These are phyloP conservation scores for Rhabditoides inermis DNA, from an alignment of 2,888 invertebrate genomes.

Conservation along the genomic window DNA sequence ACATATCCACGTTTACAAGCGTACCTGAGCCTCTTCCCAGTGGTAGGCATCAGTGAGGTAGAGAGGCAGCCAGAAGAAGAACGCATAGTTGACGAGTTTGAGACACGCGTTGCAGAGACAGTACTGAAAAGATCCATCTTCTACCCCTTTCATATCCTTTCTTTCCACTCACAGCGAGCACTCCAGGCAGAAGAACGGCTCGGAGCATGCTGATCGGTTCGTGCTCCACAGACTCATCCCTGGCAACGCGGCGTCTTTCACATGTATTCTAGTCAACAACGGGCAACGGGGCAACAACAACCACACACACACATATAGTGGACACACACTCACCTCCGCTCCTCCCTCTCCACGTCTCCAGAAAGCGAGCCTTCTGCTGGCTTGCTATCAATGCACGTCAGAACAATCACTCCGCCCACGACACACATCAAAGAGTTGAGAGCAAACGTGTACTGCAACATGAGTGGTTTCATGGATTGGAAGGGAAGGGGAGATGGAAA, in stretches of 20 bases:
- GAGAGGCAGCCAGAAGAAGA: constrained; percentile 59
- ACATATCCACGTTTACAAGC: not conserved
- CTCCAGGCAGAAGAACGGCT: constrained; percentile 47
- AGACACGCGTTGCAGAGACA: constrained; percentile 57
- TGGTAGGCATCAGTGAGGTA: constrained; percentile 52
- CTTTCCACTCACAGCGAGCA: constrained; percentile 30
- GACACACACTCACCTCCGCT: too few relatives aligned
- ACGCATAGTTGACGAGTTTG: constrained; percentile 58
- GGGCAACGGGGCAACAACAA: too few relatives aligned
- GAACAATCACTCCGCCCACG: constrained; percentile 53
- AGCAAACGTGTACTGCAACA: constrained; percentile 56
- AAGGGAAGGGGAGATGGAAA: not conserved
- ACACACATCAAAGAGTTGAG: constrained; percentile 54
- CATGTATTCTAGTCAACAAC: too few relatives aligned
- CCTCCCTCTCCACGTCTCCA: too few relatives aligned
- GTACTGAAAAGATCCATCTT: constrained; percentile 52
- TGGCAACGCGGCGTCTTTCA: too few relatives aligned
- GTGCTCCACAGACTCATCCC: constrained; percentile 10
- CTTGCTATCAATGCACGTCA: constrained; percentile 52
- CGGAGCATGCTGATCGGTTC: constrained; percentile 38
- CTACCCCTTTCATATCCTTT: not conserved
- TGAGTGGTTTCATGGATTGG: too few relatives aligned
- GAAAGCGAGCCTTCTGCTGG: too few relatives aligned
- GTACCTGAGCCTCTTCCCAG: constrained; percentile 25
- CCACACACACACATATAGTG: too few relatives aligned